Percentiles rank a stretch among this genome's conserved stretches.
Evolutionary conservation across 2,797 vertebrate species (phyloP).

Genomic region (Pangasius sanitwongsei): DNA sequence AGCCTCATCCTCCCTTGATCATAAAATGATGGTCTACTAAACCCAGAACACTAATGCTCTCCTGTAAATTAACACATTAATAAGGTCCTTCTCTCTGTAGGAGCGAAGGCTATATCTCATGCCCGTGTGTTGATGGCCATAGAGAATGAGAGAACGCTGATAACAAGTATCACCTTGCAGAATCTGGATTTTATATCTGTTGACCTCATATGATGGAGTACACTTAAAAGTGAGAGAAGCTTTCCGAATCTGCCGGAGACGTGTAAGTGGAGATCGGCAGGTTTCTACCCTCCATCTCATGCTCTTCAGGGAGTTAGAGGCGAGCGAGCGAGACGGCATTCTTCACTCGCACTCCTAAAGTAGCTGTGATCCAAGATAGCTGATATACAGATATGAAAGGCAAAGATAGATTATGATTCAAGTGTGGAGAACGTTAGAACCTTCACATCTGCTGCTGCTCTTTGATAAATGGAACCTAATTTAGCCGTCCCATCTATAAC

Average conservation of each 20-base stretch:
- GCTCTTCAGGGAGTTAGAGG: slow-evolving; percentile 57
- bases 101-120: slow-evolving; percentile 40
- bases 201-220: slow-evolving; percentile 67
- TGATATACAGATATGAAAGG: slow-evolving; percentile 71
- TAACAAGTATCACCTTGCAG: slow-evolving; percentile 57
- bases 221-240: slow-evolving; percentile 60
- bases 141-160: slow-evolving; percentile 56
- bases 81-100: slow-evolving; percentile 55
- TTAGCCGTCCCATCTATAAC: background rate
- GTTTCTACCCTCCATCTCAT: slow-evolving; percentile 63
- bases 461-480: slow-evolving; percentile 55
- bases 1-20: slow-evolving; percentile 64
- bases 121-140: slow-evolving; percentile 50
- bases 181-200: slow-evolving; percentile 66
- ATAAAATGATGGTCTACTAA: slow-evolving; percentile 64
- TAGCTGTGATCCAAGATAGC: slow-evolving; percentile 60
- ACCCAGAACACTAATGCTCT: slow-evolving; percentile 60
- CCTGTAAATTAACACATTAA: slow-evolving; percentile 65
- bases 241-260: slow-evolving; percentile 55
- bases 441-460: slow-evolving; percentile 43
- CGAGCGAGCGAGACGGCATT: background rate
- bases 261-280: slow-evolving; percentile 61
- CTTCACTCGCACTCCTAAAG: slow-evolving; percentile 58
- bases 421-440: slow-evolving; percentile 59
- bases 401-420: slow-evolving; percentile 70